Evolutionary conservation across 2,888 invertebrate species (phyloP).

Genomic region (Serrognathus titanus): DNA sequence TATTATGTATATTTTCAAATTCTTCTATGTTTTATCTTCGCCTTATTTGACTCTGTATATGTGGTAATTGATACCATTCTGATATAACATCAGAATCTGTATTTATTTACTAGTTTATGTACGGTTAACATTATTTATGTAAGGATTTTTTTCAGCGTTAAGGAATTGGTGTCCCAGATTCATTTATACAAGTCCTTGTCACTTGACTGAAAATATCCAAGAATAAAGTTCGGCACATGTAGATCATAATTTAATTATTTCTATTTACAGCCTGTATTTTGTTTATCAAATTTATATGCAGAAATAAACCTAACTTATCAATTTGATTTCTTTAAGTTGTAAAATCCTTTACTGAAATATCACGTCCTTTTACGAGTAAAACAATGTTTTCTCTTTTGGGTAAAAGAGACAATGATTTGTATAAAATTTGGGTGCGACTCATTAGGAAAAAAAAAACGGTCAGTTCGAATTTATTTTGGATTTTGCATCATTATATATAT

Average conservation of each 20-base stretch:
- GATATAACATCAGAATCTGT: no score
- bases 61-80: no score
- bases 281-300: conserved; percentile 15
- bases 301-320: conserved; percentile 10
- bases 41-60: no score
- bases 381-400: not conserved
- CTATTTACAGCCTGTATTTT: conserved; percentile 14
- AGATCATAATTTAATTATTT: conserved; percentile 3
- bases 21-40: no score
- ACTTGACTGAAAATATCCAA: no score
- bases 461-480: not conserved
- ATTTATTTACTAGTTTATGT: not conserved
- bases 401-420: not conserved
- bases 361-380: not conserved
- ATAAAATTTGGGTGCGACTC: not conserved
- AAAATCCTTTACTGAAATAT: no score
- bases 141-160: not conserved
- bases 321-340: no score
- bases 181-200: conserved; percentile 10
- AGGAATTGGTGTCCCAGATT: conserved; percentile 14
- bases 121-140: not conserved
- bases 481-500: not conserved
- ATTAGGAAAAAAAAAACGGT: not conserved
- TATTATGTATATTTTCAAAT: no score
- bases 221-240: no score